Evolutionary conservation across 2,888 invertebrate species (phyloP).

Genomic region (Agrilus mali): DNA sequence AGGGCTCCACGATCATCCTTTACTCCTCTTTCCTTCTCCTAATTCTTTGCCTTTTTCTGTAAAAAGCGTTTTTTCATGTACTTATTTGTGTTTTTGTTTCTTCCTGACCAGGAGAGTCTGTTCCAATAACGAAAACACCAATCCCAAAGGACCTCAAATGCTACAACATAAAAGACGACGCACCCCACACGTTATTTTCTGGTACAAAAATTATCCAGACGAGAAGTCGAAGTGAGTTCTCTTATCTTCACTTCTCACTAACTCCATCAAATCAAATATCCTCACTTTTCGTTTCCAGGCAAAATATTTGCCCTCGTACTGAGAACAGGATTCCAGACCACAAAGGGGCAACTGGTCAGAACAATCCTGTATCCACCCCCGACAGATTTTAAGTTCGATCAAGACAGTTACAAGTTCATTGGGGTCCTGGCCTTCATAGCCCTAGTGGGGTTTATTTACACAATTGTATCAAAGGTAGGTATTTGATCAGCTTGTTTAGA

Average conservation of each 20-base stretch:
- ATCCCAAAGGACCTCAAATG: constrained; percentile 53
- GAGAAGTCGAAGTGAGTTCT: constrained; percentile 59
- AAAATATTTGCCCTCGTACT: constrained; percentile 53
- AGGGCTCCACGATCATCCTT: too few species aligned
- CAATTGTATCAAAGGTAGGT: constrained; percentile 77
- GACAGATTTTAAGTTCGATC: constrained; percentile 91
- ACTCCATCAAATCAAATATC: background rate
- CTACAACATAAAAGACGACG: constrained; percentile 74
- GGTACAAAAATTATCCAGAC: constrained; percentile 88
- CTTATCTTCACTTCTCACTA: background rate
- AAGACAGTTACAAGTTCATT: constrained; percentile 86
- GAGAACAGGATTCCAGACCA: constrained; percentile 79
- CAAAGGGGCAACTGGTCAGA: constrained; percentile 75
- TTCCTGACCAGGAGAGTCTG: constrained; percentile 63
- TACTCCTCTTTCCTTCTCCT: too few species aligned
- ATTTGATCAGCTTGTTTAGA: background rate
- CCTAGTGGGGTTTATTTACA: constrained; percentile 71
- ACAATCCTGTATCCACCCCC: constrained; percentile 93
- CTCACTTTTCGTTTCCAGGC: constrained; percentile 3
- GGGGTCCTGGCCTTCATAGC: constrained; percentile 69
- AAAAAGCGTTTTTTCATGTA: too few species aligned
- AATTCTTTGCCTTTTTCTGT: too few species aligned
- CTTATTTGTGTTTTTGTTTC: background rate
- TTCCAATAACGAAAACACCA: constrained; percentile 87
- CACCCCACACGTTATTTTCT: constrained; percentile 75